Base-by-base conservation (phyloP, 2,113 vertebrate genomes). In the Tachysurus vachellii region DNA sequence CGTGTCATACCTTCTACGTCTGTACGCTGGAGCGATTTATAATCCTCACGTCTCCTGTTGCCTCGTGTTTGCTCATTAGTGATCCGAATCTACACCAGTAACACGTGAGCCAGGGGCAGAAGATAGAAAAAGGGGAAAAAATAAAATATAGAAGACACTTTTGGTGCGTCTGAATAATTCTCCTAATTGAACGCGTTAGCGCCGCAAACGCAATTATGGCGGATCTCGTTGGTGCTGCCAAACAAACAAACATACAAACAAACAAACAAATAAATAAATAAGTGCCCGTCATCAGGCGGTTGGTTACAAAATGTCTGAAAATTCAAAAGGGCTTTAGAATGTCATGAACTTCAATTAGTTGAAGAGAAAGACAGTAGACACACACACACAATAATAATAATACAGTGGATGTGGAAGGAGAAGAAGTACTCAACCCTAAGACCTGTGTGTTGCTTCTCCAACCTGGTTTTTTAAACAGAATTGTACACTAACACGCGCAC, bases 131-230 rank as follows among this genome's bases (percentile, higher is more conserved):
- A 92, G 91, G 91, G 93, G 93, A 92, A 90, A 93, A 90, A 91
- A 85, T 36, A 1, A 36, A 36, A 36, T 36, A 36, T 36, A 89
- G 23, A 91, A 89, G 87, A 92, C 93, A 93, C 91, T 92, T 92
- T 92, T 82, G 88, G 92, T 81, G 91, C 85, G 88, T 85, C 91
- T 91, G 93, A 94, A 95, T 94, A 92, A 93, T 95, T 92, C 91
- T 89, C 87, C 90, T 95, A 94, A 95, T 93, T 95, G 93, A 95
- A 91, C 91, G 90, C 91, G 89, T 88, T 89, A 90, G 90, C 70
- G 82, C 86, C 84, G 88, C 86, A 87, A 89, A 90, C 93, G 91
- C 91, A 93, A 94, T 94, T 89, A 93, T 87, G 84, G 90, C 87
- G 68, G 85, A 50, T 73, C 81, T 88, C 56, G 82, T 82, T 36